A percentile compares a stretch with the other conserved stretches of the same genome.
Conservation (phyloP, 2,888 invertebrate genomes). For the Fissipunctia ypsillon region DNA sequence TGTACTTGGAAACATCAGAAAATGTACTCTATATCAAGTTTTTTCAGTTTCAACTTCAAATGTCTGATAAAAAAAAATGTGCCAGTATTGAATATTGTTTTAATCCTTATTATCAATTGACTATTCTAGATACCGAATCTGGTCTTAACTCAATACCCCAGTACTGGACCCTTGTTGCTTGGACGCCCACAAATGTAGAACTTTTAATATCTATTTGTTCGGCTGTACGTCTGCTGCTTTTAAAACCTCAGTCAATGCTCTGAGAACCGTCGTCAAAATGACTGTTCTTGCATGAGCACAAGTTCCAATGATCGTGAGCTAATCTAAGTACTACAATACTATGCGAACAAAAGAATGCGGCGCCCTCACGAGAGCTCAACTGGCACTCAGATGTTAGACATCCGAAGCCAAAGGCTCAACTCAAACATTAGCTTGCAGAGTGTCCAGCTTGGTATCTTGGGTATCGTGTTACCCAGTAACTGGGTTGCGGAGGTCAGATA, state of each 20-base stretch:
- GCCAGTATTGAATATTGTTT: too few species aligned
- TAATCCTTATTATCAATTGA: too few species aligned
- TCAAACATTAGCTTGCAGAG: background rate
- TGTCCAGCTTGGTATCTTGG: background rate
- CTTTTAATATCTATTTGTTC: too few species aligned
- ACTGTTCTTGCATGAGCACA: background rate
- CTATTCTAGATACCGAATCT: too few species aligned
- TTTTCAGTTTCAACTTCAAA: too few species aligned
- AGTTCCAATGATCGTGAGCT: background rate
- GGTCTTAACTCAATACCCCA: too few species aligned
- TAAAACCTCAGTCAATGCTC: constrained; percentile 9
- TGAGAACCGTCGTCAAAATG: constrained; percentile 26
- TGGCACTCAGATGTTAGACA: background rate
- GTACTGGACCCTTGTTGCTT: too few species aligned
- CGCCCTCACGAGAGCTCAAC: constrained; percentile 5
- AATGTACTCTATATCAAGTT: too few species aligned
- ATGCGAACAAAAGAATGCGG: background rate
- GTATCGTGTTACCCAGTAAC: background rate
- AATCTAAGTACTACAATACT: constrained; percentile 2
- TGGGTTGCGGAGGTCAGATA: background rate
- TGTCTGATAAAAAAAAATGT: too few species aligned
- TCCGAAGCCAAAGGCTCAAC: constrained; percentile 5
- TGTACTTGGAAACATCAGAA: too few species aligned
- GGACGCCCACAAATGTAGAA: too few species aligned
- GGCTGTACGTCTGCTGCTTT: constrained; percentile 15